A percentile compares a stretch with the other conserved stretches of the same genome.
Evolutionary conservation across 2,888 invertebrate genomes (phyloP).

Genomic region (Tuberolachnus salignus): DNA sequence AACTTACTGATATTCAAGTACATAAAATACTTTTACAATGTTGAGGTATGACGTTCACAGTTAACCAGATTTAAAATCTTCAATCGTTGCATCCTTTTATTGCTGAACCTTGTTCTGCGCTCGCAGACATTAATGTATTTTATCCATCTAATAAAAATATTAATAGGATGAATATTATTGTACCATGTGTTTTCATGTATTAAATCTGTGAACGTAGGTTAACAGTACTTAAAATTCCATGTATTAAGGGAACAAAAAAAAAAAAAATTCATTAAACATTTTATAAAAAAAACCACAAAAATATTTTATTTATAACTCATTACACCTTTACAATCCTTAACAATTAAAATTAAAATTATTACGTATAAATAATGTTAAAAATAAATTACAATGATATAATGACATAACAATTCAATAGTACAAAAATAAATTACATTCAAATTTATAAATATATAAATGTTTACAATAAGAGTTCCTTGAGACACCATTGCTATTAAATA

Average conservation of each 20-base stretch:
- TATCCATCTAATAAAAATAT: too few relatives aligned
- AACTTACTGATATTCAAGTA: too few relatives aligned
- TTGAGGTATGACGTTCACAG: too few relatives aligned
- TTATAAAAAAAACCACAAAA: constrained; percentile 25
- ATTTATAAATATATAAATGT: constrained; percentile 1
- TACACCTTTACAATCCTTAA: constrained; percentile 46
- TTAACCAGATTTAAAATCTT: too few relatives aligned
- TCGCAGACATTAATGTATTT: too few relatives aligned
- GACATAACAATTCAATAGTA: constrained; percentile 27
- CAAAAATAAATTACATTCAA: constrained; percentile 39
- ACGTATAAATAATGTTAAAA: constrained; percentile 26
- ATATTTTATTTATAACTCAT: constrained; percentile 30
- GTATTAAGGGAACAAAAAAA: neutral
- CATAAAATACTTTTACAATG: too few relatives aligned
- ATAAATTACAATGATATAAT: constrained; percentile 41
- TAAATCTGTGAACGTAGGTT: neutral
- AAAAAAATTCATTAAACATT: constrained; percentile 6
- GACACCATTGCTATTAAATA: neutral
- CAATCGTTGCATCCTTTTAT: too few relatives aligned
- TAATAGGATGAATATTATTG: too few relatives aligned
- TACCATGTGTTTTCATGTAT: too few relatives aligned
- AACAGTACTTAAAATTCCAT: too few relatives aligned
- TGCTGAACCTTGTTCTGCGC: too few relatives aligned
- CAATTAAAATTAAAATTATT: constrained; percentile 28
- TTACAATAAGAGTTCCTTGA: neutral